Evolutionary conservation across 2,888 invertebrate species (phyloP), one percentile per base, ranked within the genome.

Genomic region (Agrochola circellaris): DNA sequence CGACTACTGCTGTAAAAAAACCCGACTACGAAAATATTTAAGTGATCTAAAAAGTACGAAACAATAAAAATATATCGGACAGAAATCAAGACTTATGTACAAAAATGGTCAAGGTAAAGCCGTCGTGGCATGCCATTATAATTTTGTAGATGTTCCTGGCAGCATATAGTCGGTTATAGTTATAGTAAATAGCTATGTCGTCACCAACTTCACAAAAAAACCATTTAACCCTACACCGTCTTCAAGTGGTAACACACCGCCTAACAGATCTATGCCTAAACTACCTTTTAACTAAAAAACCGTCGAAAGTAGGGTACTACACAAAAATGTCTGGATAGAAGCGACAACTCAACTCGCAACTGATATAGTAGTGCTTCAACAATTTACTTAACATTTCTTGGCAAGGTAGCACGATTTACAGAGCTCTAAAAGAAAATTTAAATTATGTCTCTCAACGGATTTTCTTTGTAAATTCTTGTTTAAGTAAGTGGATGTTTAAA

Each of bases 341-440:
- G 61, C 56, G 66, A 64, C 73, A 42, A 13, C 60, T 71, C 54
- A 62, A 83, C 83, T 83, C n/a, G 26, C 48, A 62, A n/a, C 65
- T 86, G 83, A 83, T 78, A 75, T 75, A 83, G 83, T 78, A 72
- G 45, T 64, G 69, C 66, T 83, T 69, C 26, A 72, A 83, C 86
- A 75, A 78, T 83, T 86, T 70, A 75, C 86, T 83, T 78, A 72
- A 54, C 73, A 68, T 86, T 82, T 86, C 86, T 83, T 75, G 83
- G 86, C 86, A 86, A 72, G 67, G 56, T 30, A 61, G 61, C 67
- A 68, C 34, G 64, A 64, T 73, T 68, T 68, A 58, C 74, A 54
- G n/a, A 61, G 42, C n/a, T 86, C 68, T 38, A 66, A 74, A 86
- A 78, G 71, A 60, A 79, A 81, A 67, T 74, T 77, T 69, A 83